Evolutionary conservation across 2,797 vertebrate species (phyloP).

Genomic region (Microctenopoma lineatum): DNA sequence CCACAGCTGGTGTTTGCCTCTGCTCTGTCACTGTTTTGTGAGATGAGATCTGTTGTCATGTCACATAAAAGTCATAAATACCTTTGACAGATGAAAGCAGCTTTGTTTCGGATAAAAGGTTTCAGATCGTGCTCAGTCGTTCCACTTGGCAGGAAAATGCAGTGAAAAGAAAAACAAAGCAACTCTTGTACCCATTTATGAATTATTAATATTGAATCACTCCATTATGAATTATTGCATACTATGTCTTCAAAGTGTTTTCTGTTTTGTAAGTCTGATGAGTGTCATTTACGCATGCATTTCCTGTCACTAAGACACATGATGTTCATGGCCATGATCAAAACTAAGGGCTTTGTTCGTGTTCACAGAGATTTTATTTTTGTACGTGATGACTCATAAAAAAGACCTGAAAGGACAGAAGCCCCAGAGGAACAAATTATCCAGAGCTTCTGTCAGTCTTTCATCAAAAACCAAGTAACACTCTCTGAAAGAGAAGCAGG

Average conservation of each 20-base stretch:
- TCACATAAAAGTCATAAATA: slow-evolving; percentile 13
- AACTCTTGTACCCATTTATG: background rate
- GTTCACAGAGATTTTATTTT: background rate
- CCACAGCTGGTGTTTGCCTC: slow-evolving; percentile 17
- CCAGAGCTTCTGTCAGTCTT: background rate
- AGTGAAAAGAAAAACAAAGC: background rate
- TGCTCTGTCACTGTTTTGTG: slow-evolving; percentile 12
- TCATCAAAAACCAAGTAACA: background rate
- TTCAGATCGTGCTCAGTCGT: background rate
- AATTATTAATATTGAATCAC: background rate
- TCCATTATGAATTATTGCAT: background rate
- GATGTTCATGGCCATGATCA: background rate
- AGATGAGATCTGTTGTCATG: slow-evolving; percentile 23
- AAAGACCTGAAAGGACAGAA: background rate
- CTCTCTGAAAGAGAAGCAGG: background rate
- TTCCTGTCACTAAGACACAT: slow-evolving; percentile 2
- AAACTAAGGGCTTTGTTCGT: slow-evolving; percentile 13
- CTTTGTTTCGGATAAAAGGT: slow-evolving; percentile 1
- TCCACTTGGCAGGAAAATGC: background rate
- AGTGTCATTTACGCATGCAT: background rate
- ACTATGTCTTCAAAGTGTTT: background rate
- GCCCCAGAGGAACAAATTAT: slow-evolving; percentile 13
- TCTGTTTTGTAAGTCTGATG: background rate
- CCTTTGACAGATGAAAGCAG: slow-evolving; percentile 14
- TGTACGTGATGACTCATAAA: background rate